phyloP scores from a whole-genome alignment of 2,113 vertebrate species.

The Carollia perspicillata region DNA sequence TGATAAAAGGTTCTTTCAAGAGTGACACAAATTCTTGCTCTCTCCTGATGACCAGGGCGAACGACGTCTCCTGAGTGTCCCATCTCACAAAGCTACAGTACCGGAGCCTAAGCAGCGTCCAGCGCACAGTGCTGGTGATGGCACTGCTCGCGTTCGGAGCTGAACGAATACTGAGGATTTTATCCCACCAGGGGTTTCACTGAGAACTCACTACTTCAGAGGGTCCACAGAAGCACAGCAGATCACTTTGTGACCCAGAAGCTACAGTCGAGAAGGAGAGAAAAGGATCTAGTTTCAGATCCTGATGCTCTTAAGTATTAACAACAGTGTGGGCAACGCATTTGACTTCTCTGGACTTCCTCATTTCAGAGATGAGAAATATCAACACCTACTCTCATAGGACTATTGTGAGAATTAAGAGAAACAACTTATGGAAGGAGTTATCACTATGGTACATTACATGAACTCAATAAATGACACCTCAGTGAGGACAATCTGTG shows the following conservation, averaged over 20 bases:
- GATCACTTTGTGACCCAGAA: not conserved
- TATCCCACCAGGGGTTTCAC: not conserved
- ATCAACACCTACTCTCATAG: not conserved
- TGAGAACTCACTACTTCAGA: not conserved
- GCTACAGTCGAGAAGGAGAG: not conserved
- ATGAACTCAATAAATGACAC: not conserved
- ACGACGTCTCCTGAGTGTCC: not conserved
- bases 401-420: not conserved
- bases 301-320: not conserved
- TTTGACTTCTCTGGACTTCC: not conserved
- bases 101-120: not conserved
- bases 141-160: not conserved
- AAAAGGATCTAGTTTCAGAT: not conserved
- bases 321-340: not conserved
- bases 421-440: not conserved
- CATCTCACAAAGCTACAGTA: not conserved
- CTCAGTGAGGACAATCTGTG: not conserved
- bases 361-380: conserved; percentile 12
- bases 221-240: not conserved
- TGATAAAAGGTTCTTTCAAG: not conserved
- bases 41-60: not conserved
- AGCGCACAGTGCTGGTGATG: not conserved
- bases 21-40: not conserved
- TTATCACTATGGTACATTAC: not conserved
- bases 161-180: not conserved